Evolutionary conservation across 2,888 invertebrate species (phyloP), one percentile per base, ranked within the genome.

Genomic region (Meloe dianella): DNA sequence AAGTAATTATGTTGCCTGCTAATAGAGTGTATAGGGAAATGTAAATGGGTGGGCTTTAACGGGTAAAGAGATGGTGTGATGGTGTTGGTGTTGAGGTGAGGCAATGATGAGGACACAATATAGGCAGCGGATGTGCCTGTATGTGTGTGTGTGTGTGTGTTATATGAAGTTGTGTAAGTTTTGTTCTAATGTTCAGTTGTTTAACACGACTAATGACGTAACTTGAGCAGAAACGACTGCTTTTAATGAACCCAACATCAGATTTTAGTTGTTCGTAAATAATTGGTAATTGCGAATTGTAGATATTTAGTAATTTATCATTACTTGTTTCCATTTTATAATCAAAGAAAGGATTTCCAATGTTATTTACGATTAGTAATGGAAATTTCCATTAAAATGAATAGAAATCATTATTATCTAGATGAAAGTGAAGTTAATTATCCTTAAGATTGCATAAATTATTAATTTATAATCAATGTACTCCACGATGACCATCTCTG

Each of bases 211-310:
- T 90, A 85, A 90, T 89, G 68, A 91, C 88, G 82, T 94, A 94
- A 71, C 91, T 90, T 70, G 91, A 90, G 30, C 94, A 83, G 95
- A 91, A 67, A 72, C 72, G 94, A 91, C 85, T 96, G 96, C 66
- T 77, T 77, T 77, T 80, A 78, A 80, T 78, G 79, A 79, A 79
- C 77, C 76, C 65, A 73, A 74, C 70, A 66, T 66, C 72, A 75
- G 73, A 72, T 75, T 74, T 74, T 72, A 71, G 68, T 74, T 73
- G 73, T 73, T 73, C 73, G 69, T 71, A 72, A 74, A 73, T 75
- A 76, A 76, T 75, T 76, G 69, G 73, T 76, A 70, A 73, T 76
- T 73, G 70, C 65, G 61, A 54, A 61, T 60, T 38, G 56, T 38
- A n/a, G n/a, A n/a, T n/a, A 66, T 66, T 63, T 61, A 54, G 10